Evolutionary conservation across 2,888 invertebrate species (phyloP), one percentile per base, ranked within the genome.

Genomic region (Cheilosia grossa): DNA sequence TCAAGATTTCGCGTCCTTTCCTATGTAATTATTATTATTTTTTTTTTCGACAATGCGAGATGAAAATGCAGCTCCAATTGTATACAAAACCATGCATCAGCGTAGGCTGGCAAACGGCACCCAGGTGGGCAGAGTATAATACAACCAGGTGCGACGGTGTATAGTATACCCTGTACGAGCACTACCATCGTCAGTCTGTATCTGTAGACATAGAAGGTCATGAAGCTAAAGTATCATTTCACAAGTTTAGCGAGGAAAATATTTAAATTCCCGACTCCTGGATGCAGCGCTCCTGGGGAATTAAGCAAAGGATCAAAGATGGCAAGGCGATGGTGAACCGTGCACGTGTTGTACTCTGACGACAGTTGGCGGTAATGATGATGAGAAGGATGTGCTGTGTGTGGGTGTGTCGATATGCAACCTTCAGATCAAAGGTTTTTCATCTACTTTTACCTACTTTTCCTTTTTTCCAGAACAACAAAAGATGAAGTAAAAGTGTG

Each of bases 21-120:
- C 75, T 70, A 81, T 85, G 81, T 85, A 85, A 85, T 85, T 81
- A 85, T 81, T 85, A 85, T 85, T 81, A 85, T 81, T 85, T 81
- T 85, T 85, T 47, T 85, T 85, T 47, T 85, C 81, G 81, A 85
- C 85, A 85, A 77, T 85, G 58, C 81, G 81, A 81, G 75, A 81
- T 72, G 80, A 66, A 72, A 66, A 85, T 81, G 81, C 77, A 77
- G 56, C 67, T 59, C 21, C 66, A 63, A 73, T 74, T 79, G 82
- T 82, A 56, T 56, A 40, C 37, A 27, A 4, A 2, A 17, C 5
- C 51, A 59, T 37, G 30, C 51, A 67, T 10, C 47, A 47, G 37
- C 1, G 2, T 47, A 66, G 67, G 67, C 59, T 51, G 75, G 70
- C 70, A 77, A 72, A 58, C 61, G 66, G 73, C 74, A 58, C 40